Evolutionary conservation across 2,888 invertebrate species (phyloP).

Genomic region (Tenthredo notha): DNA sequence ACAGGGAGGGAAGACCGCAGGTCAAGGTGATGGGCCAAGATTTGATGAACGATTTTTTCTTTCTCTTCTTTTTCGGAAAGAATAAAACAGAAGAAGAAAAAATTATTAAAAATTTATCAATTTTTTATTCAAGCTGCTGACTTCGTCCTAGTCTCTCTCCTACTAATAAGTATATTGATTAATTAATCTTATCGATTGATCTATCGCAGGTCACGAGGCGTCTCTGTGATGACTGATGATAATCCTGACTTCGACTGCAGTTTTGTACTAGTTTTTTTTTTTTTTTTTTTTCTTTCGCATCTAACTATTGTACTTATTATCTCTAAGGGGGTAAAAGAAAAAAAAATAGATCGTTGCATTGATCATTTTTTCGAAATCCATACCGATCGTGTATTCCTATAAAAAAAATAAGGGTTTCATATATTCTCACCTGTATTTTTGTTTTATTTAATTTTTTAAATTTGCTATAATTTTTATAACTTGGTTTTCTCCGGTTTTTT

Average conservation of each 20-base stretch:
- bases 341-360: not conserved
- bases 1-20: not conserved
- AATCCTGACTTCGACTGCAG: not conserved
- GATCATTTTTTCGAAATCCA: not conserved
- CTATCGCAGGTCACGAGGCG: conserved; percentile 26
- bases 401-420: not conserved
- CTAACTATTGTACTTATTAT: too few species aligned
- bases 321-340: not conserved
- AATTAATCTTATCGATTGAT: conserved; percentile 40
- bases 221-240: not conserved
- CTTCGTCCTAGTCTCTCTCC: too few species aligned
- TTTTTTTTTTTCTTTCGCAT: not conserved
- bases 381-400: not conserved
- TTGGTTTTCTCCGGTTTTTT: not conserved
- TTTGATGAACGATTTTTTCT: too few species aligned
- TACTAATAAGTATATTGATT: conserved; percentile 12
- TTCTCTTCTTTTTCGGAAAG: too few species aligned
- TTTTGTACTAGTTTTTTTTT: not conserved
- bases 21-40: too few species aligned
- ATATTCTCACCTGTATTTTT: not conserved
- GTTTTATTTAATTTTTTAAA: not conserved
- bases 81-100: too few species aligned
- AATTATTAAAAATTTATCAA: too few species aligned
- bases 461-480: not conserved
- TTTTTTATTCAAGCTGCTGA: too few species aligned